Conservation (phyloP, 2,113 vertebrate genomes). For the Neodontobutis hainanensis region DNA sequence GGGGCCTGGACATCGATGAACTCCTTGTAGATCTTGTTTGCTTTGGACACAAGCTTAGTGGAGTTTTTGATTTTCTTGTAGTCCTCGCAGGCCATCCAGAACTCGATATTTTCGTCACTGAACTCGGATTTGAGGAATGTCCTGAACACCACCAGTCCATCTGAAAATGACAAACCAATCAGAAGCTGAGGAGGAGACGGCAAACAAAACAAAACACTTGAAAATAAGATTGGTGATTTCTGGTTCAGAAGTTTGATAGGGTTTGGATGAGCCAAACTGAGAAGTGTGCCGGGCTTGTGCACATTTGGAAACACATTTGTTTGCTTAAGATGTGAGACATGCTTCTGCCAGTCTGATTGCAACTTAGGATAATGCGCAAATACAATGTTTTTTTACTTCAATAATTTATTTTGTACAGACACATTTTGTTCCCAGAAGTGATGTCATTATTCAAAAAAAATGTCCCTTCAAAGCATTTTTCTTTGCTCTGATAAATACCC, state of each 20-base stretch:
- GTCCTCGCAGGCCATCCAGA: slow-evolving; percentile 96
- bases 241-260: background rate
- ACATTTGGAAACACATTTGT: no score
- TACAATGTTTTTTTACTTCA: slow-evolving; percentile 8
- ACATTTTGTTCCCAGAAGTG: slow-evolving; percentile 36
- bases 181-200: background rate
- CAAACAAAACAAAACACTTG: slow-evolving; percentile 15
- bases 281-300: no score
- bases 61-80: slow-evolving; percentile 90
- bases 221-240: slow-evolving; percentile 10
- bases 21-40: slow-evolving; percentile 91
- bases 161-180: slow-evolving; percentile 68
- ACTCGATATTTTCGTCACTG: slow-evolving; percentile 96
- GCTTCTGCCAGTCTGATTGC: no score
- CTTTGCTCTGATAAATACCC: slow-evolving; percentile 50
- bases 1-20: slow-evolving; percentile 90
- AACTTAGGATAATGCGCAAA: no score
- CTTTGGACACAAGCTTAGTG: slow-evolving; percentile 85
- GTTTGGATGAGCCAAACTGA: background rate
- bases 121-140: slow-evolving; percentile 93
- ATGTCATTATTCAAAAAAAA: slow-evolving; percentile 35
- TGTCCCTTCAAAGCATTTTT: slow-evolving; percentile 18
- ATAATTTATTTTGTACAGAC: slow-evolving; percentile 14
- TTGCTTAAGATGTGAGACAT: no score
- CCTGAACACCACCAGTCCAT: slow-evolving; percentile 87